A percentile compares a stretch with the other conserved stretches of the same genome.
phyloP scores from a whole-genome alignment of 2,797 vertebrate species.

The Aplochiton taeniatus region DNA sequence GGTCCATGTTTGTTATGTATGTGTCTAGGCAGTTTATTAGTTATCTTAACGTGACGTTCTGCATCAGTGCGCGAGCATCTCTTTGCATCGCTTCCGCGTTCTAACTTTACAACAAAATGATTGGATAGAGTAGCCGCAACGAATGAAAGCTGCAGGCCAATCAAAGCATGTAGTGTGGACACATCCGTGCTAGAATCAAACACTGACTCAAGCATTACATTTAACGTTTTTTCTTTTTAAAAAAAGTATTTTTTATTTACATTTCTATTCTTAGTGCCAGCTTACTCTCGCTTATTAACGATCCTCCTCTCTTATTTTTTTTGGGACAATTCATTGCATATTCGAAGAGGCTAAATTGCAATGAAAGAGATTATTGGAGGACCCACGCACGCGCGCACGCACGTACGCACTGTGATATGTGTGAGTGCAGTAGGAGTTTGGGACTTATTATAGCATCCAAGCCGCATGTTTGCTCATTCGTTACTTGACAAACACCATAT shows the following conservation, averaged over 20 bases:
- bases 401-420: no score
- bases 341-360: no score
- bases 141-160: constrained; percentile 38
- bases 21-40: background rate
- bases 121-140: constrained; percentile 36
- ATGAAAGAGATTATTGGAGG: no score
- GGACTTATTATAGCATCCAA: no score
- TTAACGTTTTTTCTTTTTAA: background rate
- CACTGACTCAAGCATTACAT: no score
- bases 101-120: constrained; percentile 59
- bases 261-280: background rate
- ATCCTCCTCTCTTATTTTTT: no score
- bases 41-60: constrained; percentile 45
- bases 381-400: no score
- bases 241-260: background rate
- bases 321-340: no score
- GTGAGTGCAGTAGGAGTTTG: no score
- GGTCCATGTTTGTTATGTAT: constrained; percentile 56
- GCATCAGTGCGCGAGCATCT: constrained; percentile 20
- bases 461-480: no score
- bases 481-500: no score
- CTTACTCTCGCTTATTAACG: no score
- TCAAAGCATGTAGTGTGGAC: constrained; percentile 53
- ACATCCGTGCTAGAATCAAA: background rate
- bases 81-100: constrained; percentile 55